A percentile compares a stretch with the other conserved stretches of the same genome.
Evolutionary conservation across 2,888 invertebrate species (phyloP).

Genomic region (Cordilura impudica): DNA sequence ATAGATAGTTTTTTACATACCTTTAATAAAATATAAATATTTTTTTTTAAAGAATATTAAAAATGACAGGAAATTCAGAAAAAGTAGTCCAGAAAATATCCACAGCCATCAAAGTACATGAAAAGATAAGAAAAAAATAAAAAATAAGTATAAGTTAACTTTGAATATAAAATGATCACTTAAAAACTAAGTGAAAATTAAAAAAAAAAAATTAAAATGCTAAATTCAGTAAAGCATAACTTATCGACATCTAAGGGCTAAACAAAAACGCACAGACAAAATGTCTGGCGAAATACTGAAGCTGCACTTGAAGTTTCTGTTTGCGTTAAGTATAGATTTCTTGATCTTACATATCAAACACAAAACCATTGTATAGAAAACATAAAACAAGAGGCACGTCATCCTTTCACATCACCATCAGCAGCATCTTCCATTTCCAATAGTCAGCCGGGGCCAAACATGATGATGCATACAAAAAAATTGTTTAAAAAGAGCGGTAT

Average conservation of each 20-base stretch:
- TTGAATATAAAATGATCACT: background rate
- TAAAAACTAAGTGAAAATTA: constrained; percentile 3
- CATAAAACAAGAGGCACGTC: constrained; percentile 48
- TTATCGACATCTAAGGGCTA: constrained; percentile 53
- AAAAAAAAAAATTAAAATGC: constrained; percentile 2
- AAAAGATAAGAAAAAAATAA: constrained; percentile 14
- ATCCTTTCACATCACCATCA: constrained; percentile 43
- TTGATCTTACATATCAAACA: constrained; percentile 50
- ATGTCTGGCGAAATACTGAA: constrained; percentile 48
- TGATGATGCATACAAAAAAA: constrained; percentile 34
- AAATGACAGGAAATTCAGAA: too few species aligned
- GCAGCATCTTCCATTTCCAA: constrained; percentile 26
- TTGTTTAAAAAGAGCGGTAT: constrained; percentile 66
- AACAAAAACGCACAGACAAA: constrained; percentile 53
- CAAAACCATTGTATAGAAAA: constrained; percentile 26
- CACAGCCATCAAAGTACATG: background rate
- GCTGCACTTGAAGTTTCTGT: constrained; percentile 54
- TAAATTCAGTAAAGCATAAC: constrained; percentile 62
- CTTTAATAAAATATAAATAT: too few species aligned
- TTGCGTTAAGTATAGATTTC: constrained; percentile 48
- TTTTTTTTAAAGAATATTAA: too few species aligned
- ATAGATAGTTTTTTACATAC: too few species aligned
- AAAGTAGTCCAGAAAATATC: background rate
- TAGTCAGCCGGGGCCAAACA: constrained; percentile 2
- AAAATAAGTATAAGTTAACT: constrained; percentile 10